phyloP scores from a whole-genome alignment of 2,113 vertebrate genomes.

The Ictalurus furcatus region DNA sequence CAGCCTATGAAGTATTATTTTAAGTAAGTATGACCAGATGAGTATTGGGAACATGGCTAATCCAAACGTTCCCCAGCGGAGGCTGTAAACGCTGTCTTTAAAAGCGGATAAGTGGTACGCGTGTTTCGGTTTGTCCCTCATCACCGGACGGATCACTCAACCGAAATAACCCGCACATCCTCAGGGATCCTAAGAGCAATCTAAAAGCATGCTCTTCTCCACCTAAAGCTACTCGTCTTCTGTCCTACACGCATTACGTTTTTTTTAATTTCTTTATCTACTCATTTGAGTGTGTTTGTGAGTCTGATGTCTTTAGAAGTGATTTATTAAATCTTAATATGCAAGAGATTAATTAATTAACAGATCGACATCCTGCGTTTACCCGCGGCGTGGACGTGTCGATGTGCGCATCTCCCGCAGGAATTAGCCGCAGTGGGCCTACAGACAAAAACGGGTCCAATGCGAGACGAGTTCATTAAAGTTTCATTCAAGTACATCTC shows the following conservation, averaged over 20 bases:
- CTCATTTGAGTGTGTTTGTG: neutral
- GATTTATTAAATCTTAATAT: neutral
- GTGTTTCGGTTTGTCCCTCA: neutral
- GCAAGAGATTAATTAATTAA: neutral
- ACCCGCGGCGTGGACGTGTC: too few species aligned
- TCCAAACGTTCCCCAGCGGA: neutral
- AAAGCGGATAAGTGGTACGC: neutral
- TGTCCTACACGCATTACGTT: neutral
- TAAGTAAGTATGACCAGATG: neutral
- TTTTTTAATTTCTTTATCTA: conserved; percentile 4
- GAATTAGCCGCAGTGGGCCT: neutral
- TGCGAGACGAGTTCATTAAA: conserved; percentile 53
- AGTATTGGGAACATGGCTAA: too few species aligned
- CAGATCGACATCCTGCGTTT: too few species aligned
- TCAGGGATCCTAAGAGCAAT: conserved; percentile 5
- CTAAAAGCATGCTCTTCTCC: conserved; percentile 25
- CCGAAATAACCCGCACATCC: conserved; percentile 7
- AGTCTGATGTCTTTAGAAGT: neutral
- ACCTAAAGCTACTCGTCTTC: neutral
- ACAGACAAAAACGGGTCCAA: neutral
- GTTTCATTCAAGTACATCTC: conserved; percentile 47
- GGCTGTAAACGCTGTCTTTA: neutral
- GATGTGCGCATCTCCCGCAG: neutral
- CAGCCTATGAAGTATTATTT: neutral
- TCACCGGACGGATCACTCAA: neutral